Conservation (phyloP, 2,797 vertebrate genomes). For the Notoglanidium macrostoma region DNA sequence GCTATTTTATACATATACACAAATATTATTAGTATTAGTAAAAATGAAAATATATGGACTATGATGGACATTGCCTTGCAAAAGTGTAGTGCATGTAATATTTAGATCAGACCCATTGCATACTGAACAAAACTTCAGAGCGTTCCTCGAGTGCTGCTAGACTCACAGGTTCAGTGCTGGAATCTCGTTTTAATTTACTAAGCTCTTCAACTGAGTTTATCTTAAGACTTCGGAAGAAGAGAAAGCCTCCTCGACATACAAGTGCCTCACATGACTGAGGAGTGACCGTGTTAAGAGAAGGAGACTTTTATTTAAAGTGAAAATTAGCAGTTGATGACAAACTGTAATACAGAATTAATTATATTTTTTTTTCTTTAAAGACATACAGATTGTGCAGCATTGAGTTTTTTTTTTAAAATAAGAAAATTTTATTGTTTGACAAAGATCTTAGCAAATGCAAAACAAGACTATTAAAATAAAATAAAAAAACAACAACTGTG, state of each 20-base stretch:
- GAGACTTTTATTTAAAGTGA: conserved; percentile 67
- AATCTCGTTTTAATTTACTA: conserved; percentile 42
- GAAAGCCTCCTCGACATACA: conserved; percentile 63
- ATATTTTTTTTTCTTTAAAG: conserved; percentile 62
- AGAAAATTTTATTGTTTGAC: conserved; percentile 66
- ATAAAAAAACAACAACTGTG: conserved; percentile 32
- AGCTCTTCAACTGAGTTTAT: conserved; percentile 37
- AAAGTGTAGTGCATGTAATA: conserved; percentile 42
- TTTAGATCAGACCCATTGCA: conserved; percentile 34
- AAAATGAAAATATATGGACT: conserved; percentile 39
- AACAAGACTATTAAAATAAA: conserved; percentile 65
- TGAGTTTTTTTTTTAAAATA: conserved; percentile 58
- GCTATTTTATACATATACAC: conserved; percentile 24
- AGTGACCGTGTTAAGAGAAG: conserved; percentile 57
- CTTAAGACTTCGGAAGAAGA: conserved; percentile 1
- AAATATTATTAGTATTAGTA: conserved; percentile 8
- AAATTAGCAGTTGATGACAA: conserved; percentile 57
- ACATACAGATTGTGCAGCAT: conserved; percentile 65
- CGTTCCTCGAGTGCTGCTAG: conserved; percentile 50
- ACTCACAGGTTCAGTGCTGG: conserved; percentile 43
- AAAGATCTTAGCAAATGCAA: conserved; percentile 68
- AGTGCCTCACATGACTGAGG: conserved; percentile 72
- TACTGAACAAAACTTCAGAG: conserved; percentile 33
- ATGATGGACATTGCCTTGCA: conserved; percentile 45
- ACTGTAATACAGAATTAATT: conserved; percentile 65